Conservation (phyloP, 2,797 vertebrate genomes). For the Rallus crepitans region DNA sequence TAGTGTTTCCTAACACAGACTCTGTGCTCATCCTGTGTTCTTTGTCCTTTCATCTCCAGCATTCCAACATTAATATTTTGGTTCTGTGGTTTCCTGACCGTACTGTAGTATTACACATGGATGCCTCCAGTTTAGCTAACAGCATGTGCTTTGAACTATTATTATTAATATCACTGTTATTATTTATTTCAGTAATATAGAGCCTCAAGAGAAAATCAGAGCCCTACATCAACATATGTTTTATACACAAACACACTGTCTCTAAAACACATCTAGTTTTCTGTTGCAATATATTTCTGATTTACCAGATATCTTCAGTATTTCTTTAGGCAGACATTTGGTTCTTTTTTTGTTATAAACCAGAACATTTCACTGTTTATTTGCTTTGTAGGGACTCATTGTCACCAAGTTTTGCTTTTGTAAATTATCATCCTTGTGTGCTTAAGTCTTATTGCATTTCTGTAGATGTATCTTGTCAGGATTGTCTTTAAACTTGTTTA, state of each 20-base stretch:
- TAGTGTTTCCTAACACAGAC: background rate
- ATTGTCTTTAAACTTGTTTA: background rate
- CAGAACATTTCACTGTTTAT: background rate
- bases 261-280: background rate
- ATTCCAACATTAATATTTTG: slow-evolving; percentile 16
- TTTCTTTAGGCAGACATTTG: background rate
- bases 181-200: background rate
- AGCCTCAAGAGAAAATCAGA: background rate
- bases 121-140: background rate
- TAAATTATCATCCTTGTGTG: background rate
- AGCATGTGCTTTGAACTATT: background rate
- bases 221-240: background rate
- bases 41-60: slow-evolving; percentile 10
- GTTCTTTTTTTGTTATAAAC: background rate
- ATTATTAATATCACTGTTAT: background rate
- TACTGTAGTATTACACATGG: background rate
- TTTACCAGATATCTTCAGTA: background rate
- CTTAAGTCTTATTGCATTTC: background rate
- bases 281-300: background rate
- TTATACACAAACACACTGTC: background rate
- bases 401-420: background rate
- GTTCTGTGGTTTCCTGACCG: background rate
- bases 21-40: background rate
- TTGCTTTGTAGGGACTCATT: background rate
- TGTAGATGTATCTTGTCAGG: background rate